These are phyloP conservation scores for Rhabdomys dilectus DNA, from an alignment of 2,113 vertebrate genomes.

Conservation along the genomic window DNA sequence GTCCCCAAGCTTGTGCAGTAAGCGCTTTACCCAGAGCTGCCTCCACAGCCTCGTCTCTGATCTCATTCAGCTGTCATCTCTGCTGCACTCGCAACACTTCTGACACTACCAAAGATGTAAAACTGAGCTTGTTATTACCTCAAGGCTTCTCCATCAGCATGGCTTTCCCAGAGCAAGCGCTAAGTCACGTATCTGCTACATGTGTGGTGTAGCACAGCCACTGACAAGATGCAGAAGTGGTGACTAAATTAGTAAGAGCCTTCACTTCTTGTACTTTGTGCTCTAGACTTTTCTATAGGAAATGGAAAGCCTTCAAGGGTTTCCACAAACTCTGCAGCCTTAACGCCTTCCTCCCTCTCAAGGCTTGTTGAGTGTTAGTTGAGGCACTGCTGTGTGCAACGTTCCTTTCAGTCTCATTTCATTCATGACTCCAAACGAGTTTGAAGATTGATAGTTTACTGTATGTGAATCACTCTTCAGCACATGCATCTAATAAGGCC, in stretches of 20 bases:
- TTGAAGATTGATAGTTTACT: not conserved
- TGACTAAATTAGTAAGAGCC: not conserved
- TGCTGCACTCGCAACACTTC: not conserved
- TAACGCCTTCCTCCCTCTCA: not conserved
- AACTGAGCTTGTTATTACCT: not conserved
- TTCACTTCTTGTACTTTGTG: not conserved
- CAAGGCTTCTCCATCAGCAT: not conserved
- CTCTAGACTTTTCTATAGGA: not conserved
- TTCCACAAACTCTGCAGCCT: not conserved
- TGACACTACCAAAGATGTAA: not conserved
- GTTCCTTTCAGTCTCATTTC: not conserved
- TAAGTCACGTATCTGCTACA: not conserved
- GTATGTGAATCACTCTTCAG: not conserved
- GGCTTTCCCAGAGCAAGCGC: not conserved
- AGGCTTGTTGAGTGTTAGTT: no score
- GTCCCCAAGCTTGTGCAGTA: not conserved
- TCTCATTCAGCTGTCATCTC: not conserved
- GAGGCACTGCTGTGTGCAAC: not conserved
- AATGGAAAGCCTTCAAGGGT: not conserved
- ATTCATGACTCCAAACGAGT: not conserved
- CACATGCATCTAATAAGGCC: not conserved
- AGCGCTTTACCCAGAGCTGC: no score
- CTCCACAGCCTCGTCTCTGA: fast-evolving
- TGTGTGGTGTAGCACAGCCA: fast-evolving
- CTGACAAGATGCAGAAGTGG: not conserved